Percentiles rank a stretch among this genome's conserved stretches.
phyloP scores from a whole-genome alignment of 2,888 invertebrate species.

The Drosophila phalerata region DNA sequence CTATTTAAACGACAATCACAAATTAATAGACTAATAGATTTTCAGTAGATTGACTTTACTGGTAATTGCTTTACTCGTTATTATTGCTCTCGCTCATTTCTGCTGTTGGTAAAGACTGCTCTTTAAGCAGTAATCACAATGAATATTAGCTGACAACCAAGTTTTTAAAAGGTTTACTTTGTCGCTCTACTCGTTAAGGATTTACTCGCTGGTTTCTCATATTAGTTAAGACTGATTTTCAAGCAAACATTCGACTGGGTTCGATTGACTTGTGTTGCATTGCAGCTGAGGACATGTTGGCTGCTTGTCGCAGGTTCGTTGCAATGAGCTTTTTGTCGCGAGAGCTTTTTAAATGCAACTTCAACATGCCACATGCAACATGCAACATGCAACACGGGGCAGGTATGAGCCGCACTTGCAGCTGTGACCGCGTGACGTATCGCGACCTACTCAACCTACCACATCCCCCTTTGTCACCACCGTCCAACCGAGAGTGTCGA shows the following conservation, averaged over 20 bases:
- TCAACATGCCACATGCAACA: slow-evolving; percentile 1
- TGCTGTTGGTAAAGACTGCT: background rate
- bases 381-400: slow-evolving; percentile 3
- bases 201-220: background rate
- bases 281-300: slow-evolving; percentile 36
- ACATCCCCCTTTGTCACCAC: background rate
- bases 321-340: slow-evolving; percentile 41
- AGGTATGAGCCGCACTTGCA: background rate
- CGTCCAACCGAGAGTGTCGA: slow-evolving; percentile 4
- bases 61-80: background rate
- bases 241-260: background rate
- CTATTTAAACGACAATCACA: too few relatives aligned
- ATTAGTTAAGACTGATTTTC: background rate
- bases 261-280: background rate
- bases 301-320: slow-evolving; percentile 41
- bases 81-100: background rate
- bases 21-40: too few relatives aligned
- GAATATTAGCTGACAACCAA: too few relatives aligned
- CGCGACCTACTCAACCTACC: slow-evolving; percentile 1
- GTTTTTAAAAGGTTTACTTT: too few relatives aligned
- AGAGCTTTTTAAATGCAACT: slow-evolving; percentile 33
- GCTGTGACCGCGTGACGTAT: slow-evolving; percentile 5
- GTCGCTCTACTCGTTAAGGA: background rate
- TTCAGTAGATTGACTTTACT: too few relatives aligned
- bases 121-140: too few relatives aligned